phyloP scores from a whole-genome alignment of 2,113 vertebrate genomes.

The Rhipidura dahli region DNA sequence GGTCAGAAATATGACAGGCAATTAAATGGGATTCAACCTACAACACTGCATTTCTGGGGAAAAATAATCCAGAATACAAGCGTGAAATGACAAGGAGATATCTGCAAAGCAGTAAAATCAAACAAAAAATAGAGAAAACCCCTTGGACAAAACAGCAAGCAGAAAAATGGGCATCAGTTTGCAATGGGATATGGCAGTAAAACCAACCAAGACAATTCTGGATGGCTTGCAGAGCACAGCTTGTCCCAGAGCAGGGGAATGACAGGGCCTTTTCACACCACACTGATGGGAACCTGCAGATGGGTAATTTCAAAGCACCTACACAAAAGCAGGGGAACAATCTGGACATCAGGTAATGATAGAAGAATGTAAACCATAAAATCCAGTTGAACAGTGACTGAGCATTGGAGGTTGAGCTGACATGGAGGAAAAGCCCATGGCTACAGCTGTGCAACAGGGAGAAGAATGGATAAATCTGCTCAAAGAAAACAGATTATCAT shows the following conservation, averaged over 20 bases:
- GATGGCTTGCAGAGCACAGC: neutral
- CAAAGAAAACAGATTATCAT: neutral
- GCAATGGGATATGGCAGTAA: neutral
- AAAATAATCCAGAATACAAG: neutral
- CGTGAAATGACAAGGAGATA: neutral
- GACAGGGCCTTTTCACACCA: neutral
- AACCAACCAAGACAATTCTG: neutral
- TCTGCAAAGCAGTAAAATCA: neutral
- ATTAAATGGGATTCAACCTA: neutral
- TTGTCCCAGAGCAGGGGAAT: neutral
- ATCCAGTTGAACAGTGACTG: neutral
- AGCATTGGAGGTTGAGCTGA: neutral
- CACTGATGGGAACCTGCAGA: neutral
- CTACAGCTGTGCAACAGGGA: neutral
- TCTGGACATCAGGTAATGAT: neutral
- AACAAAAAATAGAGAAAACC: neutral
- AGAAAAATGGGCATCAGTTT: neutral
- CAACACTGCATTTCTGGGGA: neutral
- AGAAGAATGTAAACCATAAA: neutral
- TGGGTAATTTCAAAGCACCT: neutral
- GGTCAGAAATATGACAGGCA: slow-evolving; percentile 12
- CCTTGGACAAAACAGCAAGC: neutral
- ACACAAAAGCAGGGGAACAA: neutral
- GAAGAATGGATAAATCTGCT: neutral
- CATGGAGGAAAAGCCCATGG: neutral